A percentile compares a stretch with the other conserved stretches of the same genome.
Evolutionary conservation across 2,888 invertebrate genomes (phyloP).

Genomic region (Bursaphelenchus okinawaensis): DNA sequence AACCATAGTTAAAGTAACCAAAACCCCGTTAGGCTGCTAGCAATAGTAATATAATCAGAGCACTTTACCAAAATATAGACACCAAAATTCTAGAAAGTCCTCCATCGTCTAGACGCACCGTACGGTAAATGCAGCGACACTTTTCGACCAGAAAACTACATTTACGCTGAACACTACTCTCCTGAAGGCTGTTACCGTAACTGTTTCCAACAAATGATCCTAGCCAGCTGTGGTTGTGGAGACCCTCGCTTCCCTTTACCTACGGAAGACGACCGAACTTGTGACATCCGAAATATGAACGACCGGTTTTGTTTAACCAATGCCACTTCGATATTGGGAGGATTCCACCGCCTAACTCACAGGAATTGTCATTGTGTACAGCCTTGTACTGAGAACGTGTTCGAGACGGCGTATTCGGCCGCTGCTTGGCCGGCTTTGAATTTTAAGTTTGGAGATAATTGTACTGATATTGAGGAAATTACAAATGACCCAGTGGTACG

Average conservation of each 20-base stretch:
- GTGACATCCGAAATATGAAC: conserved; percentile 37
- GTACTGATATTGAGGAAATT: conserved; percentile 46
- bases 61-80: too few relatives aligned
- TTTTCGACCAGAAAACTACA: conserved; percentile 53
- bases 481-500: conserved; percentile 39
- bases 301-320: conserved; percentile 51
- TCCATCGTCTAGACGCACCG: conserved; percentile 52
- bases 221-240: conserved; percentile 53
- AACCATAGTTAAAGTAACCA: too few relatives aligned
- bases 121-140: conserved; percentile 55
- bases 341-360: conserved; percentile 49
- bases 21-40: too few relatives aligned
- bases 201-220: conserved; percentile 55
- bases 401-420: conserved; percentile 57
- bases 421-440: conserved; percentile 57
- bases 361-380: conserved; percentile 43
- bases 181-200: conserved; percentile 57
- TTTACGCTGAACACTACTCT: conserved; percentile 57
- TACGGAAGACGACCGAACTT: conserved; percentile 36
- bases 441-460: conserved; percentile 53
- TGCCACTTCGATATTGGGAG: conserved; percentile 44
- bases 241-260: conserved; percentile 57
- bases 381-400: conserved; percentile 53
- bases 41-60: too few relatives aligned
- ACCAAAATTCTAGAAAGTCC: conserved; percentile 55